Evolutionary conservation across 92 coral and sea anemone genomes (phyloP).

Genomic region (Porites divaricata): DNA sequence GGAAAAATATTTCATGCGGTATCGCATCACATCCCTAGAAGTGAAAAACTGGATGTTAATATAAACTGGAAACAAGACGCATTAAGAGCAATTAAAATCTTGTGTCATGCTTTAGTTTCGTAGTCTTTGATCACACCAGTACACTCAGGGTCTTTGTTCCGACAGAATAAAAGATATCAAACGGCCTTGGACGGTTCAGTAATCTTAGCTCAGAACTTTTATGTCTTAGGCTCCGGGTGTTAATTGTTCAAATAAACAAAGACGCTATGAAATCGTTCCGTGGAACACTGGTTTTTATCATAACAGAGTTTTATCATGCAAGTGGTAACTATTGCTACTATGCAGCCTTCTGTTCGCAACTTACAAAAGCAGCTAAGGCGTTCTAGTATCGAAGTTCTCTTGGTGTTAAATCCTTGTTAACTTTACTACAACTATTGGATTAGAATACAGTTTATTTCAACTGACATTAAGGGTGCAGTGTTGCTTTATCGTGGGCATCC

Average conservation of each 20-base stretch:
- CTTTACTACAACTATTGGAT: neutral
- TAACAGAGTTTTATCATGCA: neutral
- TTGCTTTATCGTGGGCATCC: slow-evolving; percentile 12
- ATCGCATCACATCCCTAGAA: no score
- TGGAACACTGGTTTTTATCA: neutral
- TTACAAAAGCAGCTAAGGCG: neutral
- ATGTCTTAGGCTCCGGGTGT: neutral
- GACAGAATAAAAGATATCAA: neutral
- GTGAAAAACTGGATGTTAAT: neutral
- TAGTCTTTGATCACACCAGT: neutral
- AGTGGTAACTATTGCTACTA: neutral
- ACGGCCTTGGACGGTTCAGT: neutral
- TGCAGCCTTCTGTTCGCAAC: neutral
- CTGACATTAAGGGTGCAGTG: neutral
- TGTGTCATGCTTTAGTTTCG: neutral
- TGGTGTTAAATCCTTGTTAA: neutral
- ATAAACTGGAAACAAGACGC: neutral
- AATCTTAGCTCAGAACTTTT: neutral
- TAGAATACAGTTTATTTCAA: slow-evolving; percentile 1
- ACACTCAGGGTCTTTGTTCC: neutral
- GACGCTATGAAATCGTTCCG: neutral
- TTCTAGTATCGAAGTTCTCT: neutral
- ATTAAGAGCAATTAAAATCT: slow-evolving; percentile 1
- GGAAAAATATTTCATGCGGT: no score
- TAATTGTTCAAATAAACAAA: neutral